These are phyloP conservation scores for Phacellophora camtschatica DNA, from an alignment of 30 jellyfish, hydroid and myxozoan genomes.

Conservation along the genomic window DNA sequence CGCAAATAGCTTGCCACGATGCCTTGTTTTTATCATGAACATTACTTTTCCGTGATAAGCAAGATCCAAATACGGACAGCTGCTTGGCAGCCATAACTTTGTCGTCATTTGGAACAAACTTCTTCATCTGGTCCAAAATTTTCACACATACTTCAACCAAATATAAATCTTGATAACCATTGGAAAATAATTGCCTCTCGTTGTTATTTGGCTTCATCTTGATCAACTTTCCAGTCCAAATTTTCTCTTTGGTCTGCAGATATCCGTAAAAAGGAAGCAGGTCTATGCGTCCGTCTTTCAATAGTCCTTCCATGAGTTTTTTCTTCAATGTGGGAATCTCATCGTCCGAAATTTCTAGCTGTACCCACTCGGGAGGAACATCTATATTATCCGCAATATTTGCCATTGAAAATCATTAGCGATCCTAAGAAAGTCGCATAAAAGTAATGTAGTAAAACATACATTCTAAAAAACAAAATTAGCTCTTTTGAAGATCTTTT, in stretches of 20 bases:
- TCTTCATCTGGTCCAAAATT: conserved; percentile 1
- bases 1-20: not conserved
- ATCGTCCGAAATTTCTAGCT: not conserved
- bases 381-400: not conserved
- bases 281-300: conserved; percentile 4
- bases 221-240: conserved; percentile 33
- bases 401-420: no score
- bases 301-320: not conserved
- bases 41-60: no score
- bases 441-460: no score
- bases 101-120: not conserved
- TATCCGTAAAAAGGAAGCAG: conserved; percentile 31
- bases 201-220: not conserved
- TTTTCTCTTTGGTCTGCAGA: conserved; percentile 28
- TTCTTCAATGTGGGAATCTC: conserved; percentile 2
- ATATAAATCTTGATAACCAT: not conserved
- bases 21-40: not conserved
- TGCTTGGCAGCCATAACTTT: not conserved
- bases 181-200: not conserved
- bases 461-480: no score
- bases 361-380: not conserved
- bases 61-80: no score
- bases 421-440: no score
- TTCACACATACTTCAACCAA: not conserved
- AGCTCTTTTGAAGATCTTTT: no score